Evolutionary conservation across 2,888 invertebrate genomes (phyloP).

Genomic region (Leptura quadrifasciata): DNA sequence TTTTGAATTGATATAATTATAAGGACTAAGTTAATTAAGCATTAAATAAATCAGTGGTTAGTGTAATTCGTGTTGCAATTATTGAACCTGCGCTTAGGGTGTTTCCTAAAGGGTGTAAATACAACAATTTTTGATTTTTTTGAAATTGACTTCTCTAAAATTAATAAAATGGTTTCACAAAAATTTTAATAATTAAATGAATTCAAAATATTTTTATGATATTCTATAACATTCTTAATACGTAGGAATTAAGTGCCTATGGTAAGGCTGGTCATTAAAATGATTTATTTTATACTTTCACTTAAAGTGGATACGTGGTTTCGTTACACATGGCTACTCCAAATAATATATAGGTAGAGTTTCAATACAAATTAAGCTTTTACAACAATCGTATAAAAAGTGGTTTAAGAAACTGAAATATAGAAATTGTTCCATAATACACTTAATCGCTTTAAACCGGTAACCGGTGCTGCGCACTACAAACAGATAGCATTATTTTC

Average conservation of each 20-base stretch:
- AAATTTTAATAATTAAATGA: neutral
- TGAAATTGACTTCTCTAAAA: too few species aligned
- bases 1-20: too few species aligned
- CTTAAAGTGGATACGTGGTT: conserved; percentile 30
- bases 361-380: conserved; percentile 5
- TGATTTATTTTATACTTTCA: conserved; percentile 33
- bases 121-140: too few species aligned
- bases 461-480: neutral
- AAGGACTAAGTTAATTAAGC: too few species aligned
- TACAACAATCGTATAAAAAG: conserved; percentile 14
- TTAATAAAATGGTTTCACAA: too few species aligned
- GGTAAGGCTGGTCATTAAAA: conserved; percentile 17
- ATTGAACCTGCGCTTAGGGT: too few species aligned
- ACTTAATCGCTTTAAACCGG: neutral
- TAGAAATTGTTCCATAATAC: conserved; percentile 9
- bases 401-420: conserved; percentile 7
- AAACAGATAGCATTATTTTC: neutral
- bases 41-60: too few species aligned
- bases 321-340: conserved; percentile 26
- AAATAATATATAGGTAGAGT: conserved; percentile 20
- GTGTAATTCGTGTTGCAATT: too few species aligned
- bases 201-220: neutral
- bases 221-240: neutral
- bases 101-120: too few species aligned
- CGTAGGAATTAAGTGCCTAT: neutral